A percentile compares a stretch with the other conserved stretches of the same genome.
phyloP scores from a whole-genome alignment of 2,888 invertebrate genomes.

The Lathronympha strigana region DNA sequence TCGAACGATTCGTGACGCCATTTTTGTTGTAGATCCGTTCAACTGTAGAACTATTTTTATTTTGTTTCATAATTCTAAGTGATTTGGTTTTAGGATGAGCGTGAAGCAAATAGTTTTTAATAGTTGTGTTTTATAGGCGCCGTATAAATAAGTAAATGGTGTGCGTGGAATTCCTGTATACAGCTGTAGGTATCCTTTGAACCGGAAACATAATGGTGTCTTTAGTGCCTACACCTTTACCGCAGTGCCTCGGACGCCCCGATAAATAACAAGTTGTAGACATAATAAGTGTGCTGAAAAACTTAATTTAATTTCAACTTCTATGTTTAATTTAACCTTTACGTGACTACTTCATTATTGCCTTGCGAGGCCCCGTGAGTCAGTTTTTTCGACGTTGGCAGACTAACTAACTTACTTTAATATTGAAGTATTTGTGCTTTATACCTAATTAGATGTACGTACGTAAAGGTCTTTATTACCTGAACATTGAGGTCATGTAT shows the following conservation, averaged over 20 bases:
- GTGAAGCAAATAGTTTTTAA: constrained; percentile 38
- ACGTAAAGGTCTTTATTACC: too few species aligned
- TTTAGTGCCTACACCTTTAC: too few species aligned
- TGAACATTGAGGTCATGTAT: too few species aligned
- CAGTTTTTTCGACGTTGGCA: background rate
- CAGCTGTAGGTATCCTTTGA: background rate
- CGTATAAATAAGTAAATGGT: constrained; percentile 33
- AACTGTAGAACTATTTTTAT: constrained; percentile 46
- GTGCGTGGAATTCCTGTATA: constrained; percentile 9
- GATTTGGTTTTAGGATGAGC: constrained; percentile 39
- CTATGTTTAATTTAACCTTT: constrained; percentile 3
- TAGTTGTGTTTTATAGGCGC: constrained; percentile 26
- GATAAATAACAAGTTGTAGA: background rate
- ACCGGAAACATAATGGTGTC: background rate
- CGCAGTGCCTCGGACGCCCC: background rate
- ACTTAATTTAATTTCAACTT: constrained; percentile 15
- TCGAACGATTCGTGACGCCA: constrained; percentile 63
- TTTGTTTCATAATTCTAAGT: constrained; percentile 39
- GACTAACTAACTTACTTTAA: too few species aligned
- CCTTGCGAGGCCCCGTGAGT: constrained; percentile 1
- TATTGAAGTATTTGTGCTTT: too few species aligned
- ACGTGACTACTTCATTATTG: constrained; percentile 6
- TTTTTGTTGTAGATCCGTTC: constrained; percentile 52
- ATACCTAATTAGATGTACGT: too few species aligned
- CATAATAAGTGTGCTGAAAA: background rate